Evolutionary conservation across 1,140 invertebrate species (phyloP).

Genomic region (Drosophila kohkoa): DNA sequence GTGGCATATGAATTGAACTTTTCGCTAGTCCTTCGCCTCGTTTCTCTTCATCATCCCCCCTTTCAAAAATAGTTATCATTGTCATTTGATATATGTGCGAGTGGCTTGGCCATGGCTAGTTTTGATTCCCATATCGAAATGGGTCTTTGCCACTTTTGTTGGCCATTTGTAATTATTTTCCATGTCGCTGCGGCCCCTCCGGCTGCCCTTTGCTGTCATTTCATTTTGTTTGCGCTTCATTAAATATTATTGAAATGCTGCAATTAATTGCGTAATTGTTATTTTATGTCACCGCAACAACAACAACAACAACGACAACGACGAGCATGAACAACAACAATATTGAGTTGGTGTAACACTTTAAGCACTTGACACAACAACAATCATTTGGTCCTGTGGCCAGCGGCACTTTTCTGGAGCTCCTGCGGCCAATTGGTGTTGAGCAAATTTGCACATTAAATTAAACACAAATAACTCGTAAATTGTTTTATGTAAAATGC

Average conservation of each 20-base stretch:
- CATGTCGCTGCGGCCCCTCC: constrained; percentile 45
- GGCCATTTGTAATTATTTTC: constrained; percentile 69
- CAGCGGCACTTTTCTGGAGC: constrained; percentile 19
- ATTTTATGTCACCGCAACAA: constrained; percentile 68
- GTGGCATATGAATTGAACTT: constrained; percentile 18
- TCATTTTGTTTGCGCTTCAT: constrained; percentile 81
- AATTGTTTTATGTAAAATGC: constrained; percentile 69
- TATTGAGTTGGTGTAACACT: constrained; percentile 45
- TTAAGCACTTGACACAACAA: constrained; percentile 73
- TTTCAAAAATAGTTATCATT: constrained; percentile 13
- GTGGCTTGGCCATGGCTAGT: neutral
- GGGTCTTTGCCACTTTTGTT: constrained; percentile 57
- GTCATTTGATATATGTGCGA: constrained; percentile 5
- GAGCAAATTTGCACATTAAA: constrained; percentile 79
- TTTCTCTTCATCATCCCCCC: neutral
- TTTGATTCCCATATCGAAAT: constrained; percentile 36
- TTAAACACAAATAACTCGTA: constrained; percentile 79
- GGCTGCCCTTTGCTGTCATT: constrained; percentile 52
- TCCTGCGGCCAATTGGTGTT: constrained; percentile 46
- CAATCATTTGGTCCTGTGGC: constrained; percentile 4
- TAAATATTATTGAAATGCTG: constrained; percentile 82
- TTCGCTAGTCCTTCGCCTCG: constrained; percentile 10
- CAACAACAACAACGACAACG: neutral
- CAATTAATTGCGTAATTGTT: constrained; percentile 83
- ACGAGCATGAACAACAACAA: constrained; percentile 22